Evolutionary conservation across 2,888 invertebrate species (phyloP).

Genomic region (Cinara cedri): DNA sequence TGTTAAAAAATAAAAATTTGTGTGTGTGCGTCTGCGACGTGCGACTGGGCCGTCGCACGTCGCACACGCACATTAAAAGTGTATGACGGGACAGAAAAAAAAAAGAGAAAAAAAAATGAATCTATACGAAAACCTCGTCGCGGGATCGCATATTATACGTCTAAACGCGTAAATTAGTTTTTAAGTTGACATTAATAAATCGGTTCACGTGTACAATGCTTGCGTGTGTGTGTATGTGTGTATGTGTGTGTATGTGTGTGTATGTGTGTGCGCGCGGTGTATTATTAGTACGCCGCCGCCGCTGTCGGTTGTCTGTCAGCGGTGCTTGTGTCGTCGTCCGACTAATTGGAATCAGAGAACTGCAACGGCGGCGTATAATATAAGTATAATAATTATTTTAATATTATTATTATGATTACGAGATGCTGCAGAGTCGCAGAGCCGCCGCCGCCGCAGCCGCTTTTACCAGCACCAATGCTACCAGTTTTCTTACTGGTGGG

Average conservation of each 20-base stretch:
- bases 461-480: slow-evolving; percentile 21
- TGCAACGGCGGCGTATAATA: slow-evolving; percentile 8
- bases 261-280: background rate
- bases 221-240: background rate
- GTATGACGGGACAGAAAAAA: background rate
- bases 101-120: slow-evolving; percentile 13
- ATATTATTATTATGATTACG: slow-evolving; percentile 48
- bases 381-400: slow-evolving; percentile 29
- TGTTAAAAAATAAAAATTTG: too few relatives aligned
- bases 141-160: slow-evolving; percentile 34
- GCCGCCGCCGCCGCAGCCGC: background rate
- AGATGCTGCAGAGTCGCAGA: slow-evolving; percentile 43
- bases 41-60: too few relatives aligned
- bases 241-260: background rate
- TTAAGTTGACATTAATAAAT: slow-evolving; percentile 57
- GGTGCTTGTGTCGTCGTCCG: slow-evolving; percentile 53
- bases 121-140: slow-evolving; percentile 33
- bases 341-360: slow-evolving; percentile 57
- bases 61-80: background rate
- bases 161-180: slow-evolving; percentile 56
- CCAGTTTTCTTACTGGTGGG: background rate
- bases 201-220: slow-evolving; percentile 37
- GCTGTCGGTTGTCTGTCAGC: slow-evolving; percentile 52
- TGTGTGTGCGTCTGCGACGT: too few relatives aligned
- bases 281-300: slow-evolving; percentile 44